A percentile compares a stretch with the other conserved stretches of the same genome.
These are phyloP conservation scores for Anagyrus pseudococci DNA, from an alignment of 2,888 invertebrate genomes.

Conservation along the genomic window DNA sequence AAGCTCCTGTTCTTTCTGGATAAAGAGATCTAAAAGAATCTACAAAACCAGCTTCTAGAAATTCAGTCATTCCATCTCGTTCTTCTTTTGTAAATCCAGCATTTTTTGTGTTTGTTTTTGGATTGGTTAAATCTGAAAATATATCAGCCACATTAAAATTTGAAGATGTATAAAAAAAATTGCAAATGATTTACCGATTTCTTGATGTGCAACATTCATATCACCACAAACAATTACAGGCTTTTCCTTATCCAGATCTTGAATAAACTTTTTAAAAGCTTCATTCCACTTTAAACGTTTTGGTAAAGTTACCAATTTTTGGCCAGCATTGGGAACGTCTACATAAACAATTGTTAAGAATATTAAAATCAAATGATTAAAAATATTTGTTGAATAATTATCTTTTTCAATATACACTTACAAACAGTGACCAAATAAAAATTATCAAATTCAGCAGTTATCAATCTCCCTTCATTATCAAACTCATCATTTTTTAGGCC, in stretches of 20 bases:
- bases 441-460: conserved; percentile 92
- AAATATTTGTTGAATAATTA: not conserved
- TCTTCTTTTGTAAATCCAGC: conserved; percentile 97
- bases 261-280: conserved; percentile 78
- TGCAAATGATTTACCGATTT: conserved; percentile 73
- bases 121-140: conserved; percentile 84
- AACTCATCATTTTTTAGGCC: conserved; percentile 78
- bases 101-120: conserved; percentile 88
- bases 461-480: conserved; percentile 82
- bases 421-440: conserved; percentile 89
- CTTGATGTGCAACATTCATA: conserved; percentile 95
- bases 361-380: conserved; percentile 6
- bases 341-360: conserved; percentile 19
- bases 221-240: conserved; percentile 96
- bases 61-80: conserved; percentile 85
- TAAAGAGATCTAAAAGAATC: conserved; percentile 89
- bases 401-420: conserved; percentile 56
- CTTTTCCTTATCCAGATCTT: conserved; percentile 83
- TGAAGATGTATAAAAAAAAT: not conserved
- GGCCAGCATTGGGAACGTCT: conserved; percentile 95
- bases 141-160: not conserved
- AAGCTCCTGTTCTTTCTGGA: conserved; percentile 82
- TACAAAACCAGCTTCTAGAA: conserved; percentile 82
- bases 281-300: conserved; percentile 92
- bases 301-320: conserved; percentile 83